Evolutionary conservation across 2,888 invertebrate species (phyloP).

Genomic region (Pheosia tremula): DNA sequence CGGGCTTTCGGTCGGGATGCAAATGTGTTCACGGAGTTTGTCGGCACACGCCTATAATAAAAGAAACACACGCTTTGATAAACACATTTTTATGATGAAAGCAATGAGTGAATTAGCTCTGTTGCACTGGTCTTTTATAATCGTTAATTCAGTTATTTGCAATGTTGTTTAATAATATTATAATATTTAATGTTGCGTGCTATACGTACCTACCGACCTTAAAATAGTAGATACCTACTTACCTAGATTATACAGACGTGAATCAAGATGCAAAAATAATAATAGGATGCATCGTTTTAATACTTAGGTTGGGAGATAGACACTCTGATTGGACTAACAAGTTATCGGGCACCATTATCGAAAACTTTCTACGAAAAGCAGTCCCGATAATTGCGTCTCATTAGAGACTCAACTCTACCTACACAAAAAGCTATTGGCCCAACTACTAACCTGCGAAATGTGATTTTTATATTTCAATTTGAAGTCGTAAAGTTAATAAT

Average conservation of each 20-base stretch:
- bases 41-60: conserved; percentile 76
- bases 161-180: too few species aligned
- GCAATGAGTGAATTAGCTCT: conserved; percentile 48
- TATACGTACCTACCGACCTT: too few species aligned
- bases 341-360: conserved; percentile 15
- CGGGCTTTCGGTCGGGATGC: conserved; percentile 73
- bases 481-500: conserved; percentile 52
- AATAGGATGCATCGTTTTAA: conserved; percentile 9
- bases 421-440: conserved; percentile 26
- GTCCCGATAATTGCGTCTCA: conserved; percentile 23
- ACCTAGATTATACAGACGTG: too few species aligned
- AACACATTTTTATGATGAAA: conserved; percentile 56
- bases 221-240: too few species aligned
- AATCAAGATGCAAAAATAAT: conserved; percentile 11
- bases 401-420: conserved; percentile 27
- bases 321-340: conserved; percentile 20
- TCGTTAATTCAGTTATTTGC: conserved; percentile 12
- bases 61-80: conserved; percentile 59
- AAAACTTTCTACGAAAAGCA: conserved; percentile 33
- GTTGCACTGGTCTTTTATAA: conserved; percentile 41
- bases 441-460: conserved; percentile 38
- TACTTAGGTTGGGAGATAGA: conserved; percentile 19
- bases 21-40: conserved; percentile 78
- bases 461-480: conserved; percentile 50
- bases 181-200: too few species aligned